Base-by-base conservation (phyloP, 2,888 invertebrate species). In the Dione vanillae region DNA sequence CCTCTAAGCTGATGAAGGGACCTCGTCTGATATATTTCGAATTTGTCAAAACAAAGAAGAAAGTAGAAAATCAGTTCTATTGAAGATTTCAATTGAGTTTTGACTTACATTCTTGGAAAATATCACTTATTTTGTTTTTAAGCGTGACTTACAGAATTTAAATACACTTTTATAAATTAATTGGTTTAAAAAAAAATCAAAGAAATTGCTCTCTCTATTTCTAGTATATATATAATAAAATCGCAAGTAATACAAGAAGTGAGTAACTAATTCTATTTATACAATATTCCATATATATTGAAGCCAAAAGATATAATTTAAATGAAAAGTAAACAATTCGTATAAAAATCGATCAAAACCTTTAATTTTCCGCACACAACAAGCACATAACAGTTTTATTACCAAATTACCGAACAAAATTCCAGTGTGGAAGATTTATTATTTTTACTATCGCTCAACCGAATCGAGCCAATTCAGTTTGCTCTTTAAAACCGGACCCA, bases 31-130 rank as follows among this genome's bases (percentile, higher is more conserved):
- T 83, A 83, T 81, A 82, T 82, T 82, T 82, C 81, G 81, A 83
- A 83, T 87, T 85, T 85, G 83, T 83, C 84, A 82, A 84, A 87
- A 86, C 83, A 81, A 78, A 80, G 78, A 5, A 10, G 78, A n/a
- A 54, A 2, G 35, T 81, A 64, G 77, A 72, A 67, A 78, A 79
- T 79, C 73, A 76, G 76, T 78, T 75, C 61, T 49, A 45, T 16
- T 47, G 62, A 27, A 27, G 11, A 59, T 43, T 59, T 27, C 12
- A 59, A 59, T 59, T 43, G 41, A 43, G 19, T 19, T 58, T 41
- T 19, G 12, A 37, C 12, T 20, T 47, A 9, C 1, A 35, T 54
- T 2, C 35, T 27, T 35, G 54, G 20, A 9, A 35, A 27, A 27
- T 27, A 27, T 27, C 27, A 27, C 5, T 27, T n/a, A 35, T 12